Evolutionary conservation across 2,888 invertebrate species (phyloP), one percentile per base, ranked within the genome.

Genomic region (Colletes collaris): DNA sequence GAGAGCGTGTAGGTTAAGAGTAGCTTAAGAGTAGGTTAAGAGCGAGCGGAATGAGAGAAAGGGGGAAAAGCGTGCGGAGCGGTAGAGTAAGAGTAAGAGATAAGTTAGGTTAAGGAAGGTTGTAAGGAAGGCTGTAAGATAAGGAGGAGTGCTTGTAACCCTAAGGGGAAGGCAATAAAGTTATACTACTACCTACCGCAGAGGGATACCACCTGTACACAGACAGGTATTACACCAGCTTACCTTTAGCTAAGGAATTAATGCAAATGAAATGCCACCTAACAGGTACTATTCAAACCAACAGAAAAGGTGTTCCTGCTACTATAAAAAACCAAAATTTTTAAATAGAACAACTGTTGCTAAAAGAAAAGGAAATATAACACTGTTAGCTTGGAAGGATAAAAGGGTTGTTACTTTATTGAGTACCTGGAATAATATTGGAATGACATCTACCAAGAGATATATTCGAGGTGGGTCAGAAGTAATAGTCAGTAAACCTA

Each of bases 131-230:
- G 16, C 16, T 16, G 16, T 16, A 16, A 16, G 16, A 16, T 16
- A 16, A 16, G 16, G 16, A 16, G 16, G 16, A 16, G 16, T 16
- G 16, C 16, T 16, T 16, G 16, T 16, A 16, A 16, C 16, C 16
- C 16, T 16, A 16, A 16, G 16, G 16, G 16, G 16, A 16, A 16
- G 16, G 16, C 16, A 16, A 16, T 16, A 16, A 16, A 16, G 16
- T 16, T 16, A 16, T 16, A 16, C 16, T 16, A 16, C 16, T 16
- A 16, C 16, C 16, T 16, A 16, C 16, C 16, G 82, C 81, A 67
- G 52, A 83, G 66, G 85, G 84, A 70, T 85, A 86, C 65, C 84
- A 83, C 63, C 74, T 86, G 63, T 76, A 60, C 60, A 85, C 81
- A 8, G 77, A 86, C 53, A 81, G 83, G 37, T 86, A 86, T 76